Base-by-base conservation (phyloP, 2,797 vertebrate species). In the Echeneis naucrates region DNA sequence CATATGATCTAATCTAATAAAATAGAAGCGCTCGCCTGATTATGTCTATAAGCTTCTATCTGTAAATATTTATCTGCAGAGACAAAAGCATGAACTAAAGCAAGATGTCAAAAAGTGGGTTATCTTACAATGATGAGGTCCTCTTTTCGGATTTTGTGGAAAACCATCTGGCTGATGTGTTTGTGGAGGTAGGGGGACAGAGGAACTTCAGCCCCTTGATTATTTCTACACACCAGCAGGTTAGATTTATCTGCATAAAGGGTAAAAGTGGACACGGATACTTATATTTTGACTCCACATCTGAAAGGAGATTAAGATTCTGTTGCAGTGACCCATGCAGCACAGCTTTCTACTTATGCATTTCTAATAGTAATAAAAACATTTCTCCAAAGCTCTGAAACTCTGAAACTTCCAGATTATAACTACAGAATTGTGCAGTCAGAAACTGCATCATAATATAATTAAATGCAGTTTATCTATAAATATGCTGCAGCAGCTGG, bases 121-220 rank as follows among this genome's bases (percentile, higher is more conserved):
- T 10, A 26, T 89, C 97, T 95, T 94, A 99, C 98, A 0, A 95
- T 95, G 86, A 93, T 81, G 33, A 99, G 94, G 80, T 99, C 97
- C 79, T 99, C 98, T 85, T 95, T 97, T 67, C 95, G 95, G 81
- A 99, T 99, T 93, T 98, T 99, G 94, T 99, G 98, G 90, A 99
- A 99, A 58, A 99, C 96, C 98, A 99, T 99, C 89, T 99, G 98
- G 90, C 94, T 97, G 91, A 98, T 94, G 85, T 96, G 96, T 67
- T 94, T 97, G 78, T 96, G 94, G 21, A 96, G 89, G 0, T 93
- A 93, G 19, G 96, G 96, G 40, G 97, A 96, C 14, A 91, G 89
- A 23, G 93, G 89, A 14, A 96, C 80, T 7, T 98, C 97, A 64
- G 95, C 93, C 21, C 90, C 83, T 21, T 94, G 94, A 82, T 95